phyloP scores from a whole-genome alignment of 2,888 invertebrate species.

The Rhingia campestris region DNA sequence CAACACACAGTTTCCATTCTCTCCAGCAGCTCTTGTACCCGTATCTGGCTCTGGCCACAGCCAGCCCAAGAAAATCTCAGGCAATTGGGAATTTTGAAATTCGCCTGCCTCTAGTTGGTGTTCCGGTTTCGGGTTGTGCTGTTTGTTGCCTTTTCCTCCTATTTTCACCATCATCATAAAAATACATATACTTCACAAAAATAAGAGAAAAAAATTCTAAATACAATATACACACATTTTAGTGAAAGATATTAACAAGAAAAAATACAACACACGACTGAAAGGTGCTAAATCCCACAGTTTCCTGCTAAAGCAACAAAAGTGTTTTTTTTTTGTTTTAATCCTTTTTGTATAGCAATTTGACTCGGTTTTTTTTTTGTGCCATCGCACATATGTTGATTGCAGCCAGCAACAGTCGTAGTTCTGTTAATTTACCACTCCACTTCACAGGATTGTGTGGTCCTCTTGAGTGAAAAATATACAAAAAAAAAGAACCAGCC shows the following conservation, averaged over 20 bases:
- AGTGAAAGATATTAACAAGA: slow-evolving; percentile 60
- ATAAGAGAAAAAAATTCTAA: slow-evolving; percentile 32
- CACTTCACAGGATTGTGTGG: not conserved
- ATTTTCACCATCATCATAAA: slow-evolving; percentile 76
- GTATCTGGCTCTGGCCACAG: slow-evolving; percentile 65
- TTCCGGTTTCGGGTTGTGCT: slow-evolving; percentile 84
- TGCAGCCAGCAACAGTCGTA: slow-evolving; percentile 65
- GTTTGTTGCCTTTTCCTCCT: slow-evolving; percentile 83
- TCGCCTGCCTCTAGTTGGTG: slow-evolving; percentile 82
- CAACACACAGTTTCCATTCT: slow-evolving; percentile 29
- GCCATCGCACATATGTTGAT: slow-evolving; percentile 66
- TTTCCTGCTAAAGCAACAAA: slow-evolving; percentile 2
- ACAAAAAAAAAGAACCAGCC: slow-evolving; percentile 13
- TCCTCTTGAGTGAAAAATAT: slow-evolving; percentile 10
- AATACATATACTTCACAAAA: slow-evolving; percentile 71
- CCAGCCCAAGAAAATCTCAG: slow-evolving; percentile 68
- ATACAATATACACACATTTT: slow-evolving; percentile 67
- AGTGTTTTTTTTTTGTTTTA: slow-evolving; percentile 13
- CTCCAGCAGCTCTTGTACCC: slow-evolving; percentile 69
- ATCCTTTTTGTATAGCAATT: slow-evolving; percentile 35
- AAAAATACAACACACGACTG: slow-evolving; percentile 49
- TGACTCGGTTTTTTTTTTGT: slow-evolving; percentile 39
- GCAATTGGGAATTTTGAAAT: slow-evolving; percentile 67
- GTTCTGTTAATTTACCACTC: slow-evolving; percentile 15
- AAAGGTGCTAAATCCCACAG: slow-evolving; percentile 36